These are phyloP conservation scores for Prietella phreatophila DNA, from an alignment of 2,113 vertebrate species.

Conservation along the genomic window DNA sequence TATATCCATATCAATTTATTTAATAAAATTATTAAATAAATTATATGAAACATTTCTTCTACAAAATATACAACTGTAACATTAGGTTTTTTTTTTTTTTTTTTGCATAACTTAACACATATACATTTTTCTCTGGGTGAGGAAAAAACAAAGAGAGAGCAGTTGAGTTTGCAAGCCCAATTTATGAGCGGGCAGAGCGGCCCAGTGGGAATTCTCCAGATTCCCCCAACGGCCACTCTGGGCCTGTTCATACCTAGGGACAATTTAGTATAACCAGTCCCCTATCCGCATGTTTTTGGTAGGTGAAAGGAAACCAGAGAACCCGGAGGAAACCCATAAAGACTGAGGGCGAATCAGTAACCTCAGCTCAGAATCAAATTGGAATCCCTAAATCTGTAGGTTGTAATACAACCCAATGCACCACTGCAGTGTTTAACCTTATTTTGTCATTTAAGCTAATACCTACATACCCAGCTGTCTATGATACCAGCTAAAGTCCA, in stretches of 20 bases:
- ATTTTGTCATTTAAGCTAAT: neutral
- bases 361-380: neutral
- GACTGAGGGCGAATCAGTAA: neutral
- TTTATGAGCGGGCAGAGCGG: too few species aligned
- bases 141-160: too few species aligned
- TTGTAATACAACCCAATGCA: neutral
- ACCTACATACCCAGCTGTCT: neutral
- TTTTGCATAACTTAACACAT: too few species aligned
- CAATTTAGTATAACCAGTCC: neutral
- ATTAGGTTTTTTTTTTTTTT: too few species aligned
- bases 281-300: neutral
- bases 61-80: too few species aligned
- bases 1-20: too few species aligned
- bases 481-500: neutral
- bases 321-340: neutral
- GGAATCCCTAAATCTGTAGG: neutral
- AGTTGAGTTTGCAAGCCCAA: too few species aligned
- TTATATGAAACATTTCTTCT: too few species aligned
- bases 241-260: neutral
- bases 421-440: neutral
- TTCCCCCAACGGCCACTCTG: too few species aligned
- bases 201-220: too few species aligned
- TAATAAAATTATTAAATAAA: too few species aligned
- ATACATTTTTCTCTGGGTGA: too few species aligned
- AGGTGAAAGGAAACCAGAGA: neutral